Evolutionary conservation across 1,140 invertebrate species (phyloP).

Genomic region (Drosophila azteca): DNA sequence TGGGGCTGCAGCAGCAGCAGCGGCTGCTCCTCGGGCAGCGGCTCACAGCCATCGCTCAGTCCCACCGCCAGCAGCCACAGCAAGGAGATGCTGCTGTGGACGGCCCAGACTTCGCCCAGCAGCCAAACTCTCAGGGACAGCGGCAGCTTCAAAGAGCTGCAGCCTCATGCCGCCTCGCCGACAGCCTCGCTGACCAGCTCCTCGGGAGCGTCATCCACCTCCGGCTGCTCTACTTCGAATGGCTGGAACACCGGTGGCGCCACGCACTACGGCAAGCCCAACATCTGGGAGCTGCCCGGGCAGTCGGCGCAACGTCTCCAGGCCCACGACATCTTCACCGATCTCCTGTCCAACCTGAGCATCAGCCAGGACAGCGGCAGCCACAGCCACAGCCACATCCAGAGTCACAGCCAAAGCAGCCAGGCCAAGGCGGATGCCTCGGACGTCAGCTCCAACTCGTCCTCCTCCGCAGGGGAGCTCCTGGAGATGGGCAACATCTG

Average conservation of each 20-base stretch:
- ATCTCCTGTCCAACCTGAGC: slow-evolving; percentile 74
- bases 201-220: slow-evolving; percentile 30
- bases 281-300: slow-evolving; percentile 77
- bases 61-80: slow-evolving; percentile 76
- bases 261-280: slow-evolving; percentile 67
- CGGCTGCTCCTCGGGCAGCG: slow-evolving; percentile 76
- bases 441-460: slow-evolving; percentile 75
- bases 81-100: slow-evolving; percentile 77
- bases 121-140: slow-evolving; percentile 57
- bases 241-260: slow-evolving; percentile 30
- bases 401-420: slow-evolving; percentile 12
- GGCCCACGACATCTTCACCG: slow-evolving; percentile 71
- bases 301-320: slow-evolving; percentile 20
- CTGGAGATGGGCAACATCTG: slow-evolving; percentile 65
- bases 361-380: slow-evolving; percentile 52
- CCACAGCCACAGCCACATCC: slow-evolving; percentile 3
- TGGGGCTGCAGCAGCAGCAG: slow-evolving; percentile 79
- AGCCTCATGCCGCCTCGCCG: slow-evolving; percentile 68
- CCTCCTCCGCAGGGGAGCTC: slow-evolving; percentile 60
- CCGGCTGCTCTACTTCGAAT: slow-evolving; percentile 39
- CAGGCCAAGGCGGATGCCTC: slow-evolving; percentile 46
- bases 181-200: slow-evolving; percentile 67
- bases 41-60: slow-evolving; percentile 78
- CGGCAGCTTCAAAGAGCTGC: slow-evolving; percentile 37
- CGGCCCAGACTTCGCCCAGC: slow-evolving; percentile 68